Evolutionary conservation across 2,888 invertebrate genomes (phyloP), one percentile per base, ranked within the genome.

Genomic region (Hirtodrosophila trivittata): DNA sequence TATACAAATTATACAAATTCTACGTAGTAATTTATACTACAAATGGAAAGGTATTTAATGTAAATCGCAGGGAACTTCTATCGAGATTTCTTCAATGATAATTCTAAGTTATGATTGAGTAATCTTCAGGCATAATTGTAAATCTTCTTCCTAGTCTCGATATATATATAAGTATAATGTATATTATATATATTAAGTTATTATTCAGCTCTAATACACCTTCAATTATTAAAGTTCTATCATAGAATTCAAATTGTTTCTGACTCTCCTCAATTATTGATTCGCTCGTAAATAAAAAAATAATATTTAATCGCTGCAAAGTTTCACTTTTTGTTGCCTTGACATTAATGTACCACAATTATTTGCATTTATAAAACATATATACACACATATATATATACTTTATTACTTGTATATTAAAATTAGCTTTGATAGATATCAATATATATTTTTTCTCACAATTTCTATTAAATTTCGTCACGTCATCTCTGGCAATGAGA

Each of bases 241-340:
- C 7, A 9, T n/a, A 7, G 14, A 26, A 28, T 35, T 35, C 0
- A 39, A 45, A 37, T 30, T 26, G 18, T 25, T 33, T 38, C 10
- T 2, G 14, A 14, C 25, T 12, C 13, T 33, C 45, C 41, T 50
- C 18, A 18, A 33, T 49, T 43, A 39, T 21, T 18, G 14, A 1
- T 21, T 21, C 5, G 18, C 6, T 46, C 21, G 2, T 21, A 37
- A 25, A 26, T 21, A 26, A 1, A 1, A 25, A 33, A 46, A 47
- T 38, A 26, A 18, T 16, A 32, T 49, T 32, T 32, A 43, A 47
- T 54, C 42, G 38, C 38, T 13, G 50, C 12, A 10, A 12, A 52
- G 72, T 70, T 72, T 71, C 72, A 62, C 72, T 62, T 72, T 62
- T 32, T 51, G 30, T 49, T 46, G 33, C 70, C 70, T 62, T 70